Percentiles rank a stretch among this genome's conserved stretches.
phyloP scores from a whole-genome alignment of 2,113 vertebrate species.

The Scomber japonicus region DNA sequence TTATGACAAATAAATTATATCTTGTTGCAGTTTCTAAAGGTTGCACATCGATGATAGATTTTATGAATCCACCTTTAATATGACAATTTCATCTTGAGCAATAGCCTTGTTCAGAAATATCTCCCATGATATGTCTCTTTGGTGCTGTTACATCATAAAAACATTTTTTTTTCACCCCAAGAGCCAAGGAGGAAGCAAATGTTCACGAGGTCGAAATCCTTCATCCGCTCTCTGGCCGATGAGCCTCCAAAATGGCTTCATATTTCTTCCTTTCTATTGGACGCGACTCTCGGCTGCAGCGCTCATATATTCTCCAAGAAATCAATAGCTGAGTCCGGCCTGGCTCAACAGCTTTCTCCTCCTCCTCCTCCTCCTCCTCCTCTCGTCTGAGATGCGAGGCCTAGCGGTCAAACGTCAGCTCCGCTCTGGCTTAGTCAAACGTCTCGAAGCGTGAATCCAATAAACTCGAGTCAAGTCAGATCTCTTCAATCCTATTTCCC shows the following conservation, averaged over 20 bases:
- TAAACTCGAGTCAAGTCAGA: constrained; percentile 38
- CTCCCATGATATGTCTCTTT: not conserved
- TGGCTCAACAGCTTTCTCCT: not conserved
- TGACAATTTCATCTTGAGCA: not conserved
- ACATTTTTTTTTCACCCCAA: not conserved
- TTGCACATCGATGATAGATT: not conserved
- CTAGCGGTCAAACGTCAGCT: constrained; percentile 42
- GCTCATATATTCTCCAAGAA: constrained; percentile 16
- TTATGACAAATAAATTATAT: not conserved
- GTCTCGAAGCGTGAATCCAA: constrained; percentile 30
- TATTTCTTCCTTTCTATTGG: constrained; percentile 18
- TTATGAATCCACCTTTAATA: not conserved
- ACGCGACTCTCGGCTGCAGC: not conserved
- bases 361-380: constrained; percentile 7
- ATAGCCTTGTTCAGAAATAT: constrained; percentile 8
- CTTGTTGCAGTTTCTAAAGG: not conserved
- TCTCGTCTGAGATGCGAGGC: constrained; percentile 1
- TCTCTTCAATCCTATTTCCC: constrained; percentile 10
- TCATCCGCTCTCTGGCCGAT: constrained; percentile 11
- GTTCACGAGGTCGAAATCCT: constrained; percentile 15
- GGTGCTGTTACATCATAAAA: not conserved
- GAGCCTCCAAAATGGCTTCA: constrained; percentile 3
- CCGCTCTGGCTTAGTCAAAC: constrained; percentile 16
- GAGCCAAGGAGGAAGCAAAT: not conserved
- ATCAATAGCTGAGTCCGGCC: constrained; percentile 33